Evolutionary conservation across 2,797 vertebrate genomes (phyloP).

Genomic region (Cirrhinus molitorella): DNA sequence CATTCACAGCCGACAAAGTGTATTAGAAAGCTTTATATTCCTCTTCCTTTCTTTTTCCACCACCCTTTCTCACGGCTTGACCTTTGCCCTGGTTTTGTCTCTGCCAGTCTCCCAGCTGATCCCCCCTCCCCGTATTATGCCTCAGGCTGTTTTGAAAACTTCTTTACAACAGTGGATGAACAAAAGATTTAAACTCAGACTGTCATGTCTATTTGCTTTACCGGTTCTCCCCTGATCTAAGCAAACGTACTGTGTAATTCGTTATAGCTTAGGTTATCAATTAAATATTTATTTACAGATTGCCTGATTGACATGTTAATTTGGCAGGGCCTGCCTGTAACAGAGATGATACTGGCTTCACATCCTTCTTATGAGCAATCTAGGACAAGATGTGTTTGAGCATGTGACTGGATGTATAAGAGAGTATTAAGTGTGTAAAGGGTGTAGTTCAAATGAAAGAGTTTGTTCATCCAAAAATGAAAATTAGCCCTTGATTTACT

Average conservation of each 20-base stretch:
- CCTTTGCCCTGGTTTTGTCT: slow-evolving; percentile 5
- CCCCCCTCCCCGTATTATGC: background rate
- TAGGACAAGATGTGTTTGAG: background rate
- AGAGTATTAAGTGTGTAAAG: too few species aligned
- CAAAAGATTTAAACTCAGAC: slow-evolving; percentile 18
- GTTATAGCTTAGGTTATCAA: background rate
- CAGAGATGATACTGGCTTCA: background rate
- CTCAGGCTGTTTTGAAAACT: slow-evolving; percentile 22
- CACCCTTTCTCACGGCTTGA: slow-evolving; percentile 15
- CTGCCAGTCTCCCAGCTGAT: background rate
- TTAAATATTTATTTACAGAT: too few species aligned
- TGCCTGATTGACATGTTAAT: background rate
- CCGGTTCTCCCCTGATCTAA: background rate
- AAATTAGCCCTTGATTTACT: too few species aligned
- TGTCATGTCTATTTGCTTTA: slow-evolving; percentile 2
- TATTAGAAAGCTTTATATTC: slow-evolving; percentile 6
- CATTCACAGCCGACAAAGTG: slow-evolving; percentile 12
- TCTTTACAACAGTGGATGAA: slow-evolving; percentile 2
- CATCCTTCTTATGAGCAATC: background rate
- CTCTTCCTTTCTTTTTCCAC: background rate
- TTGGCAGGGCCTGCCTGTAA: background rate
- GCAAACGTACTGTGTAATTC: background rate
- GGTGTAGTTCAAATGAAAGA: too few species aligned
- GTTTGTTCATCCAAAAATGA: too few species aligned
- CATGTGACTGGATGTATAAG: background rate